Percentiles rank a stretch among this genome's conserved stretches.
Conservation (phyloP, 30 jellyfish, hydroid and myxozoan species). For the Catostylus mosaicus region DNA sequence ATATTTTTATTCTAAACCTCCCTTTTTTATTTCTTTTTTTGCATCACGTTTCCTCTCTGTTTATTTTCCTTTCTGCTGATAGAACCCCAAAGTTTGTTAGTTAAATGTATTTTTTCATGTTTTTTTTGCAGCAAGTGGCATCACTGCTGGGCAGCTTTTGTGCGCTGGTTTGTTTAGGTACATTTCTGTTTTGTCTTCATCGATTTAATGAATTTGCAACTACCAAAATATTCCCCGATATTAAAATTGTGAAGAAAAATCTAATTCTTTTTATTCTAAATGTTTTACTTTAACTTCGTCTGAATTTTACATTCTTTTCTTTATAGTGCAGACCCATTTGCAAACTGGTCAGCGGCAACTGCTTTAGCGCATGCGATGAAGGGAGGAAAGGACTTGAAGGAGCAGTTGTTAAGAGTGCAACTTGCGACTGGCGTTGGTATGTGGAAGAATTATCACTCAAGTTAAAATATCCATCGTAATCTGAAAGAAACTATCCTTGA, state of each 20-base stretch:
- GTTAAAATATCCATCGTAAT: background rate
- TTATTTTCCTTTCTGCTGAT: no score
- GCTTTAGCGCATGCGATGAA: slow-evolving; percentile 94
- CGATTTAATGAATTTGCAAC: no score
- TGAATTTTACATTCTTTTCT: no score
- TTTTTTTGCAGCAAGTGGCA: slow-evolving; percentile 69
- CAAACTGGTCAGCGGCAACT: slow-evolving; percentile 98
- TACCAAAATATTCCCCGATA: background rate
- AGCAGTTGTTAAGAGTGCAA: slow-evolving; percentile 91
- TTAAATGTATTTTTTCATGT: no score
- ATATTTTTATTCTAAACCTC: no score
- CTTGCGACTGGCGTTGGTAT: slow-evolving; percentile 96
- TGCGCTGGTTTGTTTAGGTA: slow-evolving; percentile 98
- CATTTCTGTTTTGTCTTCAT: no score
- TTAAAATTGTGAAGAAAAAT: background rate
- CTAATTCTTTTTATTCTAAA: no score
- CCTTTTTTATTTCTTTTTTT: no score
- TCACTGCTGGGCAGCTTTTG: slow-evolving; percentile 96
- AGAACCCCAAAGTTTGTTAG: no score
- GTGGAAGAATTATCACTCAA: slow-evolving; percentile 3
- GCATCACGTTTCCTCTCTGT: no score
- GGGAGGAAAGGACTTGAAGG: slow-evolving; percentile 91
- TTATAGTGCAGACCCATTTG: slow-evolving; percentile 80
- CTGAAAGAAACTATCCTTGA: background rate
- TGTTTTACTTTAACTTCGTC: no score